A percentile compares a stretch with the other conserved stretches of the same genome.
These are phyloP conservation scores for Drosophila cognata DNA, from an alignment of 2,888 invertebrate species.

Conservation along the genomic window DNA sequence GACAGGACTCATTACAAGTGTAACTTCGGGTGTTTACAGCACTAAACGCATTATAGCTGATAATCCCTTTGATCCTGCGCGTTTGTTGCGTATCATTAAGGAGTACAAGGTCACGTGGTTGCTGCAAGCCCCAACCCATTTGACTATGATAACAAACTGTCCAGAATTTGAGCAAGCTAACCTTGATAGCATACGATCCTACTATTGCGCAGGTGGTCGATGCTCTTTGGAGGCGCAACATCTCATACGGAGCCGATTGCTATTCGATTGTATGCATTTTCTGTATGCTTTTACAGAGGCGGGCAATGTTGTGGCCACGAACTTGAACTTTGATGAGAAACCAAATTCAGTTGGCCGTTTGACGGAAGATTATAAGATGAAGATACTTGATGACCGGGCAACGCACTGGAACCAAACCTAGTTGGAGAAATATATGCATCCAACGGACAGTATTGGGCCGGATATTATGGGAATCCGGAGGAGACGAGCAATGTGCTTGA, in stretches of 20 bases:
- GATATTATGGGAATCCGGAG: no score
- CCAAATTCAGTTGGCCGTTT: slow-evolving; percentile 77
- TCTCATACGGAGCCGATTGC: slow-evolving; percentile 62
- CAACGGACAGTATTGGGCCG: slow-evolving; percentile 62
- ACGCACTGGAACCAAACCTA: slow-evolving; percentile 64
- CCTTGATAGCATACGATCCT: slow-evolving; percentile 58
- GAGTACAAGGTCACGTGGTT: background rate
- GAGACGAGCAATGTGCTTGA: no score
- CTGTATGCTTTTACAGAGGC: slow-evolving; percentile 78
- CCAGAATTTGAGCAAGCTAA: slow-evolving; percentile 54
- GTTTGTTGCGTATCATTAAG: background rate
- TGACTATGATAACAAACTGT: slow-evolving; percentile 61
- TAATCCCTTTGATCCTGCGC: background rate
- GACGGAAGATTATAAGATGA: slow-evolving; percentile 39
- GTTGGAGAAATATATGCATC: slow-evolving; percentile 76
- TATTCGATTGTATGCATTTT: slow-evolving; percentile 57
- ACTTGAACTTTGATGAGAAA: slow-evolving; percentile 59
- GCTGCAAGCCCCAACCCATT: slow-evolving; percentile 33
- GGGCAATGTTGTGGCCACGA: slow-evolving; percentile 48
- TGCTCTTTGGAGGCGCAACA: slow-evolving; percentile 61
- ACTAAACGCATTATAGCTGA: background rate
- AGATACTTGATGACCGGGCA: slow-evolving; percentile 36
- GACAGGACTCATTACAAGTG: no score
- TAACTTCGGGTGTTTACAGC: background rate
- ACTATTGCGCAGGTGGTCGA: slow-evolving; percentile 66